Base-by-base conservation (phyloP, 1,140 invertebrate species). In the Drosophila kikkawai region DNA sequence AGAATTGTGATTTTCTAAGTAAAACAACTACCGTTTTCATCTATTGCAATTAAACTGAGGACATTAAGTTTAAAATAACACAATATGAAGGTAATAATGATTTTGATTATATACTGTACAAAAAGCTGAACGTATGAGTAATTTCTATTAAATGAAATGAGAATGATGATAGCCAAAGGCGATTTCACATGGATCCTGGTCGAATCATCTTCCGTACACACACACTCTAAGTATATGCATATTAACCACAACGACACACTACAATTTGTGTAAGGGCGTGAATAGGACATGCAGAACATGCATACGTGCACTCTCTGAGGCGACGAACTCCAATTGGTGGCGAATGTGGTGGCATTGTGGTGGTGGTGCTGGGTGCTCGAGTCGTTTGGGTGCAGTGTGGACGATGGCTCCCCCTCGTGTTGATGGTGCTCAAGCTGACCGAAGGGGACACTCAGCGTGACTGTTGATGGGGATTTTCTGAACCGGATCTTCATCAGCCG, bases 231-330 rank as follows among this genome's bases (percentile, higher is more conserved):
- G 15, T 37, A 55, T 7, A 63, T 26, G 29, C 8, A 22, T 58
- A 67, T n/a, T 50, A 44, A 48, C 50, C 11, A 47, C 32, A 67
- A 22, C 36, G 29, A 17, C 8, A 59, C 29, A 22, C 22, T 41
- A 65, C 15, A 26, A 44, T 41, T 17, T 42, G 15, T 34, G 7
- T 34, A 12, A 12, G 42, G 53, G 34, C 36, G 44, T 57, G 50
- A 76, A 55, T 48, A 51, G 39, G 53, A 60, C 78, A 82, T 65
- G 67, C 55, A 61, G 64, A 22, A 56, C 90, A 92, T 92, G 91
- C 91, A 92, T 92, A 92, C 91, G 91, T 92, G 91, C 91, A 91
- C 80, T 91, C 84, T 83, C 63, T 91, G 91, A 48, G 82, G 91
- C 60, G 83, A 75, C 61, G 78, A 83, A 66, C 73, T 92, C 91